Evolutionary conservation across 2,113 vertebrate genomes (phyloP).

Genomic region (Pomatostomus ruficeps): DNA sequence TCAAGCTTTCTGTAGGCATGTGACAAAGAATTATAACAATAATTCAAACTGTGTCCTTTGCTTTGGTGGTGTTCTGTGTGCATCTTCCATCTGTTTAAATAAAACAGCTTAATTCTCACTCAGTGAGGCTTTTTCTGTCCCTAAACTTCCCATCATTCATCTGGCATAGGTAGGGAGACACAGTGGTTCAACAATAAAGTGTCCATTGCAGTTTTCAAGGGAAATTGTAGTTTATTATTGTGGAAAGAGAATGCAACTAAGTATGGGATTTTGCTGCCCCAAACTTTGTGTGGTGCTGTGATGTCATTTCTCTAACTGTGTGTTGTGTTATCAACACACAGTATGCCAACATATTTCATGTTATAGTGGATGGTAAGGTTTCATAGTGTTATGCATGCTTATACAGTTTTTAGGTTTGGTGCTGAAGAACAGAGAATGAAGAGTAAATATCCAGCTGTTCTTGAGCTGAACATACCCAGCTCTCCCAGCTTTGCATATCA

Average conservation of each 20-base stretch:
- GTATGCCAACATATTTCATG: background rate
- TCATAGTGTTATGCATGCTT: background rate
- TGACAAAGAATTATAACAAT: constrained; percentile 33
- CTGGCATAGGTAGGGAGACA: background rate
- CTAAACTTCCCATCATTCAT: background rate
- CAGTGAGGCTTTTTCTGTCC: background rate
- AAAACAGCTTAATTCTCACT: constrained; percentile 13
- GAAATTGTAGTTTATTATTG: background rate
- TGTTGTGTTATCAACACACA: background rate
- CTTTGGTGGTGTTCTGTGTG: background rate
- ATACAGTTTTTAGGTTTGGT: background rate
- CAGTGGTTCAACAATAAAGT: background rate
- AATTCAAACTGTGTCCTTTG: background rate
- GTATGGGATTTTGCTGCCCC: background rate
- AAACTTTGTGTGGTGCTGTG: background rate
- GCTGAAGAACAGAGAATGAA: background rate
- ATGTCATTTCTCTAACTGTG: background rate
- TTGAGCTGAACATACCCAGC: background rate
- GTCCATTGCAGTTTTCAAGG: background rate
- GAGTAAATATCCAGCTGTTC: background rate
- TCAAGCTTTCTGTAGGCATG: constrained; percentile 51
- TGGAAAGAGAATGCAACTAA: background rate
- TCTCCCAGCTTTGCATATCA: background rate
- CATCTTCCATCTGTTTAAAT: constrained; percentile 49
- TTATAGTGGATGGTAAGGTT: background rate